Evolutionary conservation across 1,140 invertebrate genomes (phyloP), one percentile per base, ranked within the genome.

Genomic region (Popillia japonica): DNA sequence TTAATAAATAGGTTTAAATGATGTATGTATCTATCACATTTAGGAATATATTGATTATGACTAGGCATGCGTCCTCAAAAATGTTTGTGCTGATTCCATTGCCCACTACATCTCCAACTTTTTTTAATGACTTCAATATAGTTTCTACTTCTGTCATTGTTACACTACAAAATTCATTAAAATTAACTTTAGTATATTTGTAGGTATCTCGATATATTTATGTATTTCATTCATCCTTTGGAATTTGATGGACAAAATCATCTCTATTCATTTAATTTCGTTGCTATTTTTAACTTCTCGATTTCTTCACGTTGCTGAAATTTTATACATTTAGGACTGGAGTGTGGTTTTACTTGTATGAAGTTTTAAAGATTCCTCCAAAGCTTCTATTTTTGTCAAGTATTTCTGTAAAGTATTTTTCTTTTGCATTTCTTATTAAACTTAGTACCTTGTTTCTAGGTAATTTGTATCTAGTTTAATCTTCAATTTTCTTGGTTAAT

Each of bases 111-210:
- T 48, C 44, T 17, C 44, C 44, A 48, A 48, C 44, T 48, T 48
- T 48, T 17, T 48, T 48, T 48, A 48, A 2, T 48, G 44, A 48
- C 6, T 48, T 48, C 44, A 48, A 48, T 48, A 48, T 48, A 48
- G 44, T 48, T 48, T 48, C 8, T 48, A 48, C 6, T 48, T 48
- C 44, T 48, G 8, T 48, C 44, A 48, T 48, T 48, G 44, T 48
- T 48, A 48, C 44, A 48, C 44, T 48, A 48, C 44, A 17, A 48
- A 48, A 48, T 48, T 48, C 44, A 48, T 48, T 48, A 48, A 48
- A 48, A 7, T 7, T 2, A 48, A 48, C 44, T 48, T 48, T 48
- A 48, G 2, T 7, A 48, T 14, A 14, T 14, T 48, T 48, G 44
- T 48, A 48, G 6, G 2, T 48, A 48, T 48, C 44, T 7, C 8